Evolutionary conservation across 1,140 invertebrate species (phyloP).

Genomic region (Drosophila sulfurigaster): DNA sequence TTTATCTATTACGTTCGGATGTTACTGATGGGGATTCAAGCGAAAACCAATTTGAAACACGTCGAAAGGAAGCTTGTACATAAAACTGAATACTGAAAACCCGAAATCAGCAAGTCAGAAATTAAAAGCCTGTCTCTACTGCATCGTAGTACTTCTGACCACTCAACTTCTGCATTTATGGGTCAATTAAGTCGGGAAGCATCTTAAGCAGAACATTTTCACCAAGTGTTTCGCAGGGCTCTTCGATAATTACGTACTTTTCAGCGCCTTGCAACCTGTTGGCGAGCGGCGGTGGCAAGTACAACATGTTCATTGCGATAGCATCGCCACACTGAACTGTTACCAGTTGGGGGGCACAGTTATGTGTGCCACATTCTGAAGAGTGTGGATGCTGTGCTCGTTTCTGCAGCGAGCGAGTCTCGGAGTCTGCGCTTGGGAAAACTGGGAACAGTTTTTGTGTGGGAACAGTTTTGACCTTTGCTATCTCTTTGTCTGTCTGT

Average conservation of each 20-base stretch:
- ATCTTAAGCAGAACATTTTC: neutral
- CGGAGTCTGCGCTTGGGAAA: conserved; percentile 8
- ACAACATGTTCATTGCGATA: conserved; percentile 5
- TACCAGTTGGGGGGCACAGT: neutral
- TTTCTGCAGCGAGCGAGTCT: neutral
- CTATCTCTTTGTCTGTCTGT: neutral
- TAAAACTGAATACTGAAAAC: conserved; percentile 2
- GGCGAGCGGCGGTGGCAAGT: conserved; percentile 7
- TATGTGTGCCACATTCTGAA: neutral
- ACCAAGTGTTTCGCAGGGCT: neutral
- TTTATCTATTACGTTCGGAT: neutral
- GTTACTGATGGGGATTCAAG: neutral
- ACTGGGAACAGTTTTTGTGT: conserved; percentile 19
- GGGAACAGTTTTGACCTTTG: neutral
- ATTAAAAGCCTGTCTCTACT: conserved; percentile 12
- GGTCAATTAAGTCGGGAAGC: conserved; percentile 31
- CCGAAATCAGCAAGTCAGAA: conserved; percentile 1
- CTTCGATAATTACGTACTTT: conserved; percentile 21
- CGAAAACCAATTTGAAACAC: neutral
- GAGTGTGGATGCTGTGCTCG: conserved; percentile 69
- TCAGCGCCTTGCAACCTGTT: conserved; percentile 9
- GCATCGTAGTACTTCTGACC: neutral
- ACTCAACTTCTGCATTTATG: conserved; percentile 32
- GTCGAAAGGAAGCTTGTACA: neutral
- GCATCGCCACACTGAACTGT: conserved; percentile 17